Conservation (phyloP, 92 coral and sea anemone genomes). For the Siderastrea siderea region DNA sequence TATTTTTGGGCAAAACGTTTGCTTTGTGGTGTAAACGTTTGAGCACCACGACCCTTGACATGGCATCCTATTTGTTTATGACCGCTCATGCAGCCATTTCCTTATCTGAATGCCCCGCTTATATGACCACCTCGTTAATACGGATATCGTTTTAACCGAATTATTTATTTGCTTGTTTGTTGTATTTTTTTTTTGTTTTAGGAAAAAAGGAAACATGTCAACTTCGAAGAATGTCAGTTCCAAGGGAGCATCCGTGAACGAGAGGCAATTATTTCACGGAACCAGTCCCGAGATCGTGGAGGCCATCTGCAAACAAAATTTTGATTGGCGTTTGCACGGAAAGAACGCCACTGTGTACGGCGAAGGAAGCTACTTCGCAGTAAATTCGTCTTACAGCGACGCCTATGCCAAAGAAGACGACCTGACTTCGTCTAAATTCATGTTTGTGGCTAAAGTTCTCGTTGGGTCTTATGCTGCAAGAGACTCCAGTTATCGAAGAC, state of each 20-base stretch:
- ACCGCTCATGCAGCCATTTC: too few relatives aligned
- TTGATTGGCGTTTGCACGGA: not conserved
- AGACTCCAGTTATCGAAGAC: slow-evolving; percentile 49
- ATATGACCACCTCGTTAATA: too few relatives aligned
- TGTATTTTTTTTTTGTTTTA: slow-evolving; percentile 6
- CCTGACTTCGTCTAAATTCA: slow-evolving; percentile 28
- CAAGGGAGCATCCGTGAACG: slow-evolving; percentile 28
- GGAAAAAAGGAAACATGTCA: slow-evolving; percentile 76
- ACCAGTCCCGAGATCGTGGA: too few relatives aligned
- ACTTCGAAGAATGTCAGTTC: not conserved
- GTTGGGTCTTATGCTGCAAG: slow-evolving; percentile 59
- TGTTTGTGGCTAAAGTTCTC: slow-evolving; percentile 59
- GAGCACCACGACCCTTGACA: too few relatives aligned
- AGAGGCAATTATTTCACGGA: slow-evolving; percentile 41
- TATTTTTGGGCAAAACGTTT: too few relatives aligned
- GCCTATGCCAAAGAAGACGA: slow-evolving; percentile 55
- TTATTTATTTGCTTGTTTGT: not conserved
- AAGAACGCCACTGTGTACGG: slow-evolving; percentile 57
- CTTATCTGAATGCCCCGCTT: too few relatives aligned
- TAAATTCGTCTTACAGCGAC: slow-evolving; percentile 67
- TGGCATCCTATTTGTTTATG: too few relatives aligned
- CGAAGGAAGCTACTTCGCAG: slow-evolving; percentile 77
- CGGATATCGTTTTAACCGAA: not conserved
- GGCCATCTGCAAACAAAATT: too few relatives aligned
- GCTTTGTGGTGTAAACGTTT: too few relatives aligned